Evolutionary conservation across 2,113 vertebrate genomes (phyloP).

Genomic region (Gadus macrocephalus): DNA sequence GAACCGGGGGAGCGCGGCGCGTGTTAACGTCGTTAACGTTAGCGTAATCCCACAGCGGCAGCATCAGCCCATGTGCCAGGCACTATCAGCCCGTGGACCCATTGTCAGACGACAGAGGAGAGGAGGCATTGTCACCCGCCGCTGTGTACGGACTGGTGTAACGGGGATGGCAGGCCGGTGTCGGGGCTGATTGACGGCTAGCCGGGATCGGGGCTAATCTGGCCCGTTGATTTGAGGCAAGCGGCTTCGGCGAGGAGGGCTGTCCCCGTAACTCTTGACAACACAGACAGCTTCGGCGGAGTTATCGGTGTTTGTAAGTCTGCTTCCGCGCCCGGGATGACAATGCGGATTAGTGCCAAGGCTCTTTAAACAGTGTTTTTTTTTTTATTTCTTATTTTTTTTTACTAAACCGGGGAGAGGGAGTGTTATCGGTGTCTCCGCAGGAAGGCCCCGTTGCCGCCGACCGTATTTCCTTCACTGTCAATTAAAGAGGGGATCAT

Average conservation of each 20-base stretch:
- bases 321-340: slow-evolving; percentile 72
- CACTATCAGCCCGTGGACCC: slow-evolving; percentile 19
- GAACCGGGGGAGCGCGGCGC: slow-evolving; percentile 36
- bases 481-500: slow-evolving; percentile 82
- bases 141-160: slow-evolving; percentile 61
- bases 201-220: slow-evolving; percentile 73
- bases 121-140: slow-evolving; percentile 55
- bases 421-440: slow-evolving; percentile 68
- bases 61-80: slow-evolving; percentile 8
- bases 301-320: slow-evolving; percentile 77
- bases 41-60: slow-evolving; percentile 64
- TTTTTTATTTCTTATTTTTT: slow-evolving; percentile 47
- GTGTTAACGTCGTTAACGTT: slow-evolving; percentile 11
- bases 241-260: slow-evolving; percentile 35
- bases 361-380: slow-evolving; percentile 73
- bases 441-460: slow-evolving; percentile 60
- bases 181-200: slow-evolving; percentile 64
- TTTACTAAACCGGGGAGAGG: slow-evolving; percentile 45
- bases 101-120: slow-evolving; percentile 37
- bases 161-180: slow-evolving; percentile 67
- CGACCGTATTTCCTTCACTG: slow-evolving; percentile 73
- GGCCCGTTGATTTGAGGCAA: slow-evolving; percentile 65
- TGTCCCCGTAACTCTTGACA: slow-evolving; percentile 67
- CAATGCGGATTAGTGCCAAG: slow-evolving; percentile 78
- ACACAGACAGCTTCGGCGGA: slow-evolving; percentile 68